A percentile compares a stretch with the other conserved stretches of the same genome.
These are phyloP conservation scores for Ctenoplectra terminalis DNA, from an alignment of 1,140 invertebrate genomes.

Conservation along the genomic window DNA sequence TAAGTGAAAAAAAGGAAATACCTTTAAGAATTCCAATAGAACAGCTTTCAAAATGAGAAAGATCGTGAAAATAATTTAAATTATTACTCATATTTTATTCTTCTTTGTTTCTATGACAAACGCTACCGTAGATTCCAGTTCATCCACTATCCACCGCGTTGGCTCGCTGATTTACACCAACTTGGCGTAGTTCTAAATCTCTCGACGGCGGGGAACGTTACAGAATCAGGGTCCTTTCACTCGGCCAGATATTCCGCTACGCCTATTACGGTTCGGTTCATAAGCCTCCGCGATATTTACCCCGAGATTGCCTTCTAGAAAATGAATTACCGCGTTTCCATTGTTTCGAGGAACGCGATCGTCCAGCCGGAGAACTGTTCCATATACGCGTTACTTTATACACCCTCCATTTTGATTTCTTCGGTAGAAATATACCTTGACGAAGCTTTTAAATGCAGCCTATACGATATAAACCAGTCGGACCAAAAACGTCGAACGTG, in stretches of 20 bases:
- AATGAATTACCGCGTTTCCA: conserved; percentile 52
- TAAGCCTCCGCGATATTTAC: conserved; percentile 29
- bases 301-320: conserved; percentile 48
- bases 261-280: conserved; percentile 11
- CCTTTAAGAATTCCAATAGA: too few relatives aligned
- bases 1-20: too few relatives aligned
- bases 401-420: too few relatives aligned
- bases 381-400: too few relatives aligned
- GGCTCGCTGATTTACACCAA: conserved; percentile 13
- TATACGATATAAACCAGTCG: too few relatives aligned
- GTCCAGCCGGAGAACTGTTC: conserved; percentile 10
- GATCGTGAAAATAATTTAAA: too few relatives aligned
- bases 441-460: too few relatives aligned
- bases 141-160: background rate
- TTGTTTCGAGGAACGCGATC: conserved; percentile 29
- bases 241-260: conserved; percentile 33
- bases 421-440: too few relatives aligned
- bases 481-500: too few relatives aligned
- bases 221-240: conserved; percentile 39
- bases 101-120: too few relatives aligned
- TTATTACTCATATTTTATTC: too few relatives aligned
- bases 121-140: background rate
- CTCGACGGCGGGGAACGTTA: background rate
- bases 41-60: too few relatives aligned
- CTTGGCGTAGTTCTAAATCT: conserved; percentile 11